Conservation (phyloP, 2,797 vertebrate species). For the Aselliscus stoliczkanus region DNA sequence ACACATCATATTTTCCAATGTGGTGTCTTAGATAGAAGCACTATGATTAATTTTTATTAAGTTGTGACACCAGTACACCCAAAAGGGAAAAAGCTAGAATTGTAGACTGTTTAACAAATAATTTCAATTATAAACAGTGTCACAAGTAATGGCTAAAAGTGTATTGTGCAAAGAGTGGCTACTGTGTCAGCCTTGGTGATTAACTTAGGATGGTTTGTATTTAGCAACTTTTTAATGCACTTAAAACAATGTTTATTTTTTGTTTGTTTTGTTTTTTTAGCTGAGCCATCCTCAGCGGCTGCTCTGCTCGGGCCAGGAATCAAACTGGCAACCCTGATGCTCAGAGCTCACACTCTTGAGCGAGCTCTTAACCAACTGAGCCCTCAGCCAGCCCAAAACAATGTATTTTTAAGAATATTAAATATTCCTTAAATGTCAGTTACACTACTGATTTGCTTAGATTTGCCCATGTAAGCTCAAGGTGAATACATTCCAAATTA, state of each 20-base stretch:
- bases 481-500: slow-evolving; percentile 1
- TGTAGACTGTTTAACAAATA: not conserved
- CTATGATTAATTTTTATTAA: not conserved
- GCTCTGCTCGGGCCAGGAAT: too few relatives aligned
- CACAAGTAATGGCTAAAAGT: not conserved
- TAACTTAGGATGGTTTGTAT: not conserved
- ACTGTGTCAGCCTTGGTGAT: not conserved
- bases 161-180: not conserved
- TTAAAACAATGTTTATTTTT: not conserved
- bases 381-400: too few relatives aligned
- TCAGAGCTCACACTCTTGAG: too few relatives aligned
- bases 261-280: too few relatives aligned
- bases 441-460: not conserved
- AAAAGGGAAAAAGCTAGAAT: not conserved
- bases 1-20: slow-evolving; percentile 1
- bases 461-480: not conserved
- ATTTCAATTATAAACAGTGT: not conserved
- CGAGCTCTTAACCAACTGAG: too few relatives aligned
- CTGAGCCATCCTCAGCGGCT: too few relatives aligned
- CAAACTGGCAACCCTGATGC: too few relatives aligned
- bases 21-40: not conserved
- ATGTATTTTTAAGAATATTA: not conserved
- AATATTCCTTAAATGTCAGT: not conserved
- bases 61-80: not conserved
- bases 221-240: not conserved